phyloP scores from a whole-genome alignment of 2,113 vertebrate genomes.

The Elachura formosa region DNA sequence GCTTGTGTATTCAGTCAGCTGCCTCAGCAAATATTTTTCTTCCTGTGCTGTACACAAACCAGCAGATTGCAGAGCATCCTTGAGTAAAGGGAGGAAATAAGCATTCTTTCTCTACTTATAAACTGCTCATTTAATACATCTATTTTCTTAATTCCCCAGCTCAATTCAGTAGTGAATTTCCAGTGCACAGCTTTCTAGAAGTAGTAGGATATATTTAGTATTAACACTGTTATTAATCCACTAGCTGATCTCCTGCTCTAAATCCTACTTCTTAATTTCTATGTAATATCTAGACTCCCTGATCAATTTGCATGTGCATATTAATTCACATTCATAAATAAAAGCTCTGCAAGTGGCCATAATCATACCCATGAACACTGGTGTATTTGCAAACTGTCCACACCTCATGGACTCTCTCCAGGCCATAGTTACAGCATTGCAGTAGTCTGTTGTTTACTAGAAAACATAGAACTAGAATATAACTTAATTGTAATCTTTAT shows the following conservation, averaged over 20 bases:
- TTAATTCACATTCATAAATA: neutral
- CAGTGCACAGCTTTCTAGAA: neutral
- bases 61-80: neutral
- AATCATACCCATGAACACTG: accelerated
- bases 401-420: neutral
- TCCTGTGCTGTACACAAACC: neutral
- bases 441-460: neutral
- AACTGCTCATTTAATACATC: neutral
- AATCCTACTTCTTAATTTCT: neutral
- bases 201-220: neutral
- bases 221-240: neutral
- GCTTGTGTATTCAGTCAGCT: conserved; percentile 15
- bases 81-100: neutral
- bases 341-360: neutral
- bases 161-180: neutral
- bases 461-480: neutral
- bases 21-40: conserved; percentile 38
- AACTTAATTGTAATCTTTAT: neutral
- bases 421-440: neutral
- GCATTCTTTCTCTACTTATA: neutral
- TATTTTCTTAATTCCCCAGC: neutral
- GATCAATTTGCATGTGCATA: neutral
- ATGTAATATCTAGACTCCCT: neutral
- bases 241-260: neutral
- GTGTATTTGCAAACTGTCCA: neutral